These are phyloP conservation scores for Xestobium rufovillosum DNA, from an alignment of 2,888 invertebrate species.

Conservation along the genomic window DNA sequence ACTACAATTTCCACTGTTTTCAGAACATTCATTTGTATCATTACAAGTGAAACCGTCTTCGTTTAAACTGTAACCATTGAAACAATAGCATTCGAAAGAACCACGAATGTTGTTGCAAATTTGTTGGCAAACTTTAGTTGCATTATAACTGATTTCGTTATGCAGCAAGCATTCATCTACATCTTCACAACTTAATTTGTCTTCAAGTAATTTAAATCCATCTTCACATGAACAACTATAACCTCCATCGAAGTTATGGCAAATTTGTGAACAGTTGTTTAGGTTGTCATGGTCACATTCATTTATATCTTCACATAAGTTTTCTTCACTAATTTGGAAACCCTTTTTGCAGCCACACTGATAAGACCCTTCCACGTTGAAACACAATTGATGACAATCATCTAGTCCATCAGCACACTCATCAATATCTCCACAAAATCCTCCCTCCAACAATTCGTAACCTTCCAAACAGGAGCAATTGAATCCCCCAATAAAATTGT, in stretches of 20 bases:
- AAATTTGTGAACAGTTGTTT: conserved; percentile 3
- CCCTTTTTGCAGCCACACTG: conserved; percentile 49
- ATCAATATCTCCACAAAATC: conserved; percentile 43
- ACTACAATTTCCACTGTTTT: conserved; percentile 44
- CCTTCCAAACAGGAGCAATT: conserved; percentile 56
- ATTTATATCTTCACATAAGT: conserved; percentile 43
- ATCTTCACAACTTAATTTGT: conserved; percentile 44
- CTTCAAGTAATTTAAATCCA: conserved; percentile 38
- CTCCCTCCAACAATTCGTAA: conserved; percentile 43
- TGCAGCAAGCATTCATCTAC: conserved; percentile 42
- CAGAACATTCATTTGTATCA: conserved; percentile 39
- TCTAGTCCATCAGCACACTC: conserved; percentile 32
- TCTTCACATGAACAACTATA: conserved; percentile 50
- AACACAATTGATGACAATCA: conserved; percentile 3
- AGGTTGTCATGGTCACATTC: conserved; percentile 38
- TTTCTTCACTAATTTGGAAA: conserved; percentile 32
- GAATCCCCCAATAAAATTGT: conserved; percentile 46
- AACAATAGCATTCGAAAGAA: conserved; percentile 37
- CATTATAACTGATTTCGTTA: conserved; percentile 32
- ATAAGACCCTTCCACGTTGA: conserved; percentile 25
- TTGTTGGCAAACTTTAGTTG: conserved; percentile 26
- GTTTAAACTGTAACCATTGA: conserved; percentile 44
- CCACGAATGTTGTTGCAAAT: conserved; percentile 33
- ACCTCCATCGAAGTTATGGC: conserved; percentile 4
- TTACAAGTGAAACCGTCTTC: conserved; percentile 42